Evolutionary conservation across 2,797 vertebrate genomes (phyloP), one percentile per base, ranked within the genome.

Genomic region (Sebastes hubbsi): DNA sequence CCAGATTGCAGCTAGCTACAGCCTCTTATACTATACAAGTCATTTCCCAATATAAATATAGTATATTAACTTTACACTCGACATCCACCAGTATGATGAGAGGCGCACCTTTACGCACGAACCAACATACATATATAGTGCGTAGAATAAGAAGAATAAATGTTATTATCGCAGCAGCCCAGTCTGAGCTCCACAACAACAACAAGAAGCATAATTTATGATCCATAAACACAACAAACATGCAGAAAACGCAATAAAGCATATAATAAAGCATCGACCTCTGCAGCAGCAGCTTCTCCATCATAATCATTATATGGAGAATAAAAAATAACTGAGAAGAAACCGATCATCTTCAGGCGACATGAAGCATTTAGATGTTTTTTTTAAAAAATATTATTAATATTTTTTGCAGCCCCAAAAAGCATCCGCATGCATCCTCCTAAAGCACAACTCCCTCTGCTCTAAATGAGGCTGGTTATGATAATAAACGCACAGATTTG

Each of bases 1-100:
- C 58, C 80, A 71, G 66, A 78, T 80, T 81, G 83, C 87, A 80
- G 84, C 88, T 75, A 87, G 12, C 30, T 75, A 67, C 74, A 87
- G 85, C 82, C 36, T 56, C 16, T 9, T 0, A 6, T 38, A 66
- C 59, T 10, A 58, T 49, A 81, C 62, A 66, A 89, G 84, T 82
- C 80, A 73, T 80, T 29, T 66, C 80, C 80, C 55, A 36, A 36
- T 36, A 36, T 14, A 13, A 56, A 60, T 76, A 77, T 82, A 88
- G 87, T 60, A 6, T 20, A 36, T 74, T n/a, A 36, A 69, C 66
- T 9, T 46, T 10, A 54, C 67, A 68, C 18, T 14, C 54, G 13
- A 18, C 25, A 8, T 2, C 8, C 49, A 58, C 4, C 46, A 2
- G 11, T n/a, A 1, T 8, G 42, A 46, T 25, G 27, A 36, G 6